Evolutionary conservation across 2,888 invertebrate genomes (phyloP), one percentile per base, ranked within the genome.

Genomic region (Hemistola chrysoprasaria): DNA sequence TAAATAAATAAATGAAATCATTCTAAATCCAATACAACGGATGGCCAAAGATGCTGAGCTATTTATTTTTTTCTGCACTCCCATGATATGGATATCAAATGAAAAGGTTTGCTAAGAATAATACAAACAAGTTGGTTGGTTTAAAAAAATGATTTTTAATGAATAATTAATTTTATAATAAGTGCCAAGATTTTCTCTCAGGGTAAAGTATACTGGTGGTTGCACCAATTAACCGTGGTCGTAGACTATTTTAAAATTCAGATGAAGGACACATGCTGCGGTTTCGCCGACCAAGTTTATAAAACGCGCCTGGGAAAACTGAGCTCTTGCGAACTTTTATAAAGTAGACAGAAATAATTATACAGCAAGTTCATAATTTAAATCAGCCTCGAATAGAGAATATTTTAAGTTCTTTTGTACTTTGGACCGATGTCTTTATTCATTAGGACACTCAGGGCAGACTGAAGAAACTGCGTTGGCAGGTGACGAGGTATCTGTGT

Each of bases 181-280:
- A 25, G 25, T 21, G 23, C n/a, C 24, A 31, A 22, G 31, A 32
- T 36, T 29, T 31, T 22, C 11, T 36, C 28, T 11, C 10, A 16
- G 30, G 8, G 23, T 16, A 4, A n/a, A 10, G 11, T 30, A 22
- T 26, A 29, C 33, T 30, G 41, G 55, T 44, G 54, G 59, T 56
- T 47, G 51, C 56, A 51, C 54, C 66, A 73, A 73, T 73, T 72
- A 72, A 51, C 56, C 36, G 40, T 40, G 34, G 49, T 30, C 39
- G 33, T 23, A 52, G 55, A 47, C 52, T 60, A 58, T 47, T 65
- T 65, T 71, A 62, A 68, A 68, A 66, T 63, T 70, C 60, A 71
- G 55, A 71, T 64, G 63, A 66, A 70, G 66, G 65, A 55, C 59
- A 53, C 30, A 56, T 47, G 56, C 50, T 60, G 63, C 44, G 67